Evolutionary conservation across 2,888 invertebrate genomes (phyloP), one percentile per base, ranked within the genome.

Genomic region (Leptinotarsa tumamoca): DNA sequence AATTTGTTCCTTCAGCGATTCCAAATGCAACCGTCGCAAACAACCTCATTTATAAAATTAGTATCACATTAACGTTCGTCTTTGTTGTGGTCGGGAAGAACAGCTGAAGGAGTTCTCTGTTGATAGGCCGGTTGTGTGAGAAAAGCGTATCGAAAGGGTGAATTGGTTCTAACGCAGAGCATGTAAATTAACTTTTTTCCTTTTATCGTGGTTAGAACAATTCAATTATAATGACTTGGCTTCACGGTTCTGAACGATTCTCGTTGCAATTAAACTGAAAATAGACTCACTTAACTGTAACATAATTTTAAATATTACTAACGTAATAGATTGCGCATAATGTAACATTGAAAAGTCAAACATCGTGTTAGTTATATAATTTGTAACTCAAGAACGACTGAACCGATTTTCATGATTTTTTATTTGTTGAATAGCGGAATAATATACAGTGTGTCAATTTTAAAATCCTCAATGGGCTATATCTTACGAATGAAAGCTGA

Each of bases 31-130:
- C 70, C 70, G 58, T 49, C 58, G 58, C 58, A 23, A 58, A 43
- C 43, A 17, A 56, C 51, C 70, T 58, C 70, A 70, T 70, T 70
- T 58, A 70, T 70, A 70, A 70, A 70, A 70, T 70, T 70, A 70
- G 70, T 70, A 58, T 70, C 70, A 58, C 70, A 61, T 70, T 58
- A 70, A 50, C 43, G 56, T 52, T 58, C 43, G 56, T 21, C 70
- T 70, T 70, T 70, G 49, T 70, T 58, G 50, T 43, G 33, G 70
- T 21, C 70, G n/a, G 15, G 58, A 49, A 49, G 49, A 70, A 51
- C 70, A 70, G 70, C 58, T 70, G 70, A 70, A 58, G 49, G 17
- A 56, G 54, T 54, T 27, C 56, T 15, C 14, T 50, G 70, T 58
- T 70, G 70, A 58, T 69, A 43, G 69, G 18, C 21, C 33, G 68